Evolutionary conservation across 2,797 vertebrate genomes (phyloP).

Genomic region (Spondyliosoma cantharus): DNA sequence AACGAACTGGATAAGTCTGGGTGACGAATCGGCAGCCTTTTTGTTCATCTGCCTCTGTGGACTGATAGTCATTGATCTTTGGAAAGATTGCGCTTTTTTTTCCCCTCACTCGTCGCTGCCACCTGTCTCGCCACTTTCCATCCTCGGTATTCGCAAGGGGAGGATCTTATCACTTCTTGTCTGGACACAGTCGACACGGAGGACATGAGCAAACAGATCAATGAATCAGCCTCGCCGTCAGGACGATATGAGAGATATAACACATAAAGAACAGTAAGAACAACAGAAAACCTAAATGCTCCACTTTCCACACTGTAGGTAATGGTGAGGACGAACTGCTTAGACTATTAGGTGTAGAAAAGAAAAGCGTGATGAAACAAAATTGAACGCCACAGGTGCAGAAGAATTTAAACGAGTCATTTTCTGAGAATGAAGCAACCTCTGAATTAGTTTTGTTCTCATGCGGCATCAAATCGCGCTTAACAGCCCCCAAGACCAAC

Average conservation of each 20-base stretch:
- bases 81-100: conserved; percentile 64
- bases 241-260: not conserved
- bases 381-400: conserved; percentile 23
- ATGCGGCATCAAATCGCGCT: not conserved
- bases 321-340: not conserved
- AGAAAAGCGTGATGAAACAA: conserved; percentile 25
- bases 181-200: conserved; percentile 32
- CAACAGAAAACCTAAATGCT: conserved; percentile 1
- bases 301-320: not conserved
- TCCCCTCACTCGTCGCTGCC: conserved; percentile 42
- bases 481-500: conserved; percentile 19
- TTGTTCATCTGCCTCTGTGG: conserved; percentile 59
- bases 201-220: conserved; percentile 31
- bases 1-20: conserved; percentile 54
- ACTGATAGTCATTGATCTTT: conserved; percentile 63
- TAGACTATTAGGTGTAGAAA: not conserved
- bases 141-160: conserved; percentile 25
- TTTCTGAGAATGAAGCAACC: not conserved
- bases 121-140: conserved; percentile 38
- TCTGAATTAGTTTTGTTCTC: conserved; percentile 20
- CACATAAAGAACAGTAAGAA: not conserved
- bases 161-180: conserved; percentile 62
- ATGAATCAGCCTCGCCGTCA: conserved; percentile 6
- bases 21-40: conserved; percentile 55
- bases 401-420: conserved; percentile 23